These are phyloP conservation scores for Petrocephalus schoutedeni DNA, from an alignment of 2,797 vertebrate genomes.

Conservation along the genomic window DNA sequence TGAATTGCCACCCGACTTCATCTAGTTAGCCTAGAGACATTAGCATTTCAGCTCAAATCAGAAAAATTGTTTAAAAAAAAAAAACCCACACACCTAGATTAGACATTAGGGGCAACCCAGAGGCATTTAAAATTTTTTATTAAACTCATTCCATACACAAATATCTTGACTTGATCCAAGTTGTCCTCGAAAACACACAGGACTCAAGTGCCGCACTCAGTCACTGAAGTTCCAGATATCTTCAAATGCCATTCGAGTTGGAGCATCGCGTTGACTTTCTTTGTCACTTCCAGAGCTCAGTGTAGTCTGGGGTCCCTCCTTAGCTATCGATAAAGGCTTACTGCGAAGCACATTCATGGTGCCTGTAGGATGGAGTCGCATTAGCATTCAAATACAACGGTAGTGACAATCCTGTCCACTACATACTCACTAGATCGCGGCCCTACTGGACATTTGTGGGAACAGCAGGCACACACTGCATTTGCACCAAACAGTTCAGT, in stretches of 20 bases:
- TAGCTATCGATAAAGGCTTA: neutral
- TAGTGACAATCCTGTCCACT: neutral
- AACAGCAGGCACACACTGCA: constrained; percentile 55
- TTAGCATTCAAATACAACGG: neutral
- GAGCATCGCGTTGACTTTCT: neutral
- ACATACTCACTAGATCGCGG: constrained; percentile 29
- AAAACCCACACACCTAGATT: neutral
- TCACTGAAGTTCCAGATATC: neutral
- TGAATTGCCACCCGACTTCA: neutral
- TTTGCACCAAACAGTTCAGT: constrained; percentile 45
- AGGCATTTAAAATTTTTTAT: neutral
- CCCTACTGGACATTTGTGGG: constrained; percentile 29
- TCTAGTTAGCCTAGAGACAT: neutral
- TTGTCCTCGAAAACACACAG: too few relatives aligned
- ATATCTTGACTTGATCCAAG: too few relatives aligned
- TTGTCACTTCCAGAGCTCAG: neutral
- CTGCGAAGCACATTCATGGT: neutral
- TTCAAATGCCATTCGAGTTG: neutral
- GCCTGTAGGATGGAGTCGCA: neutral
- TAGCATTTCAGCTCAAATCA: too few relatives aligned
- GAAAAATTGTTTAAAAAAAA: neutral
- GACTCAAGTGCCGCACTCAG: neutral
- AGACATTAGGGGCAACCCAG: neutral
- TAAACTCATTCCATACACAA: neutral
- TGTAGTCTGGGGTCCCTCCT: neutral